Conservation (phyloP, 2,797 vertebrate genomes). For the Taeniopygia guttata region DNA sequence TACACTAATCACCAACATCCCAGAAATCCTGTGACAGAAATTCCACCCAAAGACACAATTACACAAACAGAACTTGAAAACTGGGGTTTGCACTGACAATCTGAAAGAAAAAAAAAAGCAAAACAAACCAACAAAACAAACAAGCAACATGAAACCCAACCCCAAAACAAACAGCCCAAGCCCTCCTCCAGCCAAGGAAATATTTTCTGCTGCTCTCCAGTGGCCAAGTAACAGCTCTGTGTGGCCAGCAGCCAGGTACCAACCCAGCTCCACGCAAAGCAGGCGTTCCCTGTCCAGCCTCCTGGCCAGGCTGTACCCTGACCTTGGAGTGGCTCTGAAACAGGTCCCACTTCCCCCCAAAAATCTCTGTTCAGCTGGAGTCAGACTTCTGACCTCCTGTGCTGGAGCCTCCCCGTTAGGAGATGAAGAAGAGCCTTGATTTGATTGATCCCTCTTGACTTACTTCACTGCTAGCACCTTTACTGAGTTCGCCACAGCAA, state of each 20-base stretch:
- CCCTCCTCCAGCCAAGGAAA: background rate
- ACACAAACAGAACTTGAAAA: background rate
- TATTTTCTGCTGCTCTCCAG: background rate
- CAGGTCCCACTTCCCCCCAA: background rate
- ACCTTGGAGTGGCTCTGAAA: background rate
- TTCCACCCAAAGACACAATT: background rate
- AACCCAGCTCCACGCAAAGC: background rate
- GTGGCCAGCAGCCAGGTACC: background rate
- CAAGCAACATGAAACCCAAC: background rate
- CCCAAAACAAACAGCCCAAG: background rate
- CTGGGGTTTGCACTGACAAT: background rate
- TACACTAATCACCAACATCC: background rate
- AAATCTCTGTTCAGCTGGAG: background rate
- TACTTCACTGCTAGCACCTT: background rate
- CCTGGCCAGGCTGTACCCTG: background rate
- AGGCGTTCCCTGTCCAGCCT: background rate
- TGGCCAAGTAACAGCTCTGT: background rate
- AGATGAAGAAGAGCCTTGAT: background rate
- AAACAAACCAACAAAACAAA: no score
- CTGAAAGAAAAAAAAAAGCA: background rate
- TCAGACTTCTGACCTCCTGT: background rate
- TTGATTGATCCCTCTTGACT: background rate
- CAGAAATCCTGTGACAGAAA: background rate
- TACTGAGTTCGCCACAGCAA: background rate
- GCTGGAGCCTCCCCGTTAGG: background rate